phyloP scores from a whole-genome alignment of 1,140 invertebrate species.

The Conus ventricosus region DNA sequence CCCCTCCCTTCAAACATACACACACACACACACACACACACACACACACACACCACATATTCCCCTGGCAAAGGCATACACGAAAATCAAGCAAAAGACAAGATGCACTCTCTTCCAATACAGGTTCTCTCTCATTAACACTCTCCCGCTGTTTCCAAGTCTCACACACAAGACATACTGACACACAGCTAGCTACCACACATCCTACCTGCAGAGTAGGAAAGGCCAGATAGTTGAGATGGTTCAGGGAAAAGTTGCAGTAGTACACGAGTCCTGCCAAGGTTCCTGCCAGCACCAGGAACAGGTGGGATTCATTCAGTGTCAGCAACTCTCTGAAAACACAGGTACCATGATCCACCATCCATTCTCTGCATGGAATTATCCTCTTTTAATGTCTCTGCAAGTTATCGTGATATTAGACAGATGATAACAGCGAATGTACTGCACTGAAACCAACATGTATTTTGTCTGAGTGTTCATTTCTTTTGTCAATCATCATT shows the following conservation, averaged over 20 bases:
- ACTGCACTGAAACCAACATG: background rate
- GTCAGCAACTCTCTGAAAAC: slow-evolving; percentile 56
- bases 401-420: slow-evolving; percentile 3
- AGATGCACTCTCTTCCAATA: no score
- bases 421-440: background rate
- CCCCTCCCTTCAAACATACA: no score
- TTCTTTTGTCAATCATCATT: no score
- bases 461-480: background rate
- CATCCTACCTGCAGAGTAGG: slow-evolving; percentile 56
- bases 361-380: no score
- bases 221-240: slow-evolving; percentile 62
- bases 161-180: no score
- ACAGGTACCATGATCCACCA: background rate
- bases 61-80: no score
- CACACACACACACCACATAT: no score
- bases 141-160: no score
- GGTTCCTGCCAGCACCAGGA: slow-evolving; percentile 59
- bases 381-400: background rate
- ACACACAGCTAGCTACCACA: no score
- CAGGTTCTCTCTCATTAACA: no score
- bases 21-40: no score
- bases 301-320: slow-evolving; percentile 66
- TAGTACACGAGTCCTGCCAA: slow-evolving; percentile 55
- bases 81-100: no score
- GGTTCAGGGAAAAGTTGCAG: slow-evolving; percentile 49